A percentile compares a stretch with the other conserved stretches of the same genome.
These are phyloP conservation scores for Girardinus metallicus DNA, from an alignment of 2,797 vertebrate genomes.

Conservation along the genomic window DNA sequence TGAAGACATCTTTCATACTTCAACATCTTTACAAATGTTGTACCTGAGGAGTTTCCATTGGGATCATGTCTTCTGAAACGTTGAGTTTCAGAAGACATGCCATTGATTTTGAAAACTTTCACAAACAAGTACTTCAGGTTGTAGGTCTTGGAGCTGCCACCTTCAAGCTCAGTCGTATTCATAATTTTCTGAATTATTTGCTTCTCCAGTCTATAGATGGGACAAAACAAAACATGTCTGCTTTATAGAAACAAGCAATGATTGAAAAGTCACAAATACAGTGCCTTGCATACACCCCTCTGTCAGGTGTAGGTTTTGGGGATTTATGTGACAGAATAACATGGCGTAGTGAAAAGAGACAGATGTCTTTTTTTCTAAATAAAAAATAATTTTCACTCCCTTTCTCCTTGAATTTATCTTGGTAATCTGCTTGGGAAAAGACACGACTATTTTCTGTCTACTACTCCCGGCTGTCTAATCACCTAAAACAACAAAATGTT, in stretches of 20 bases:
- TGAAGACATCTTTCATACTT: background rate
- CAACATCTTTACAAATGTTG: background rate
- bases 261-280: background rate
- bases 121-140: conserved; percentile 17
- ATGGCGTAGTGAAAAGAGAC: background rate
- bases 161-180: accelerated
- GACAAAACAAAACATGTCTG: background rate
- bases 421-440: too few relatives aligned
- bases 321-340: background rate
- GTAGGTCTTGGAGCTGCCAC: accelerated
- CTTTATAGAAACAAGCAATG: background rate
- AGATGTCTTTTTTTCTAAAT: background rate
- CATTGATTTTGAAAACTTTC: conserved; percentile 32
- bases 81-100: background rate
- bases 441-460: too few relatives aligned
- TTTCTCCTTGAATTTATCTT: too few relatives aligned
- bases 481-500: too few relatives aligned
- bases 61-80: background rate
- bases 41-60: conserved; percentile 52
- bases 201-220: conserved; percentile 49
- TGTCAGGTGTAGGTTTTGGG: background rate
- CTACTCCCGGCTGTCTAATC: too few relatives aligned
- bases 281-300: background rate
- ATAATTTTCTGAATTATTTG: conserved; percentile 43
- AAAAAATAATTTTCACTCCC: too few relatives aligned